A percentile compares a stretch with the other conserved stretches of the same genome.
Evolutionary conservation across 2,113 vertebrate genomes (phyloP).

Genomic region (Sebastes schlegelii): DNA sequence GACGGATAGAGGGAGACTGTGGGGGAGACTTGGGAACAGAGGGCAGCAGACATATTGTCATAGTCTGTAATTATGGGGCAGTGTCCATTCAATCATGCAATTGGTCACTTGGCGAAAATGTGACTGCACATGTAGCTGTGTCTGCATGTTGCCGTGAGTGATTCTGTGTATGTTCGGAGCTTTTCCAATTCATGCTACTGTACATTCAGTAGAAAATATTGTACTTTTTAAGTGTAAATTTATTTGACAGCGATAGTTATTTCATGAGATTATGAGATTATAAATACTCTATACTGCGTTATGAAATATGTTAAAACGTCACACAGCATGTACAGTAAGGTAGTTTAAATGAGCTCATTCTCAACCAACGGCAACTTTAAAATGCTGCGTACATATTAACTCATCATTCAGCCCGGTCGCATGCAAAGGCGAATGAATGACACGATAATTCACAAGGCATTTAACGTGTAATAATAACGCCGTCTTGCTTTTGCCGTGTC

Average conservation of each 20-base stretch:
- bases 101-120: conserved; percentile 38
- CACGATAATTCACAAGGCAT: too few species aligned
- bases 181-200: not conserved
- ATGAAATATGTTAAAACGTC: not conserved
- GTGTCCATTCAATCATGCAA: conserved; percentile 62
- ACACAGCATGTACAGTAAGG: not conserved
- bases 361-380: not conserved
- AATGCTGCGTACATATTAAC: not conserved
- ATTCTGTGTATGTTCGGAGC: conserved; percentile 1
- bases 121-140: conserved; percentile 22
- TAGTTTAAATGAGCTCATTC: not conserved
- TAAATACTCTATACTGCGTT: too few species aligned
- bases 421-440: too few species aligned
- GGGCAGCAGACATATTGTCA: conserved; percentile 72
- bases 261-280: too few species aligned
- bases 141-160: conserved; percentile 21
- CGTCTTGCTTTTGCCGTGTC: too few species aligned
- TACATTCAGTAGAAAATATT: too few species aligned
- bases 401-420: not conserved
- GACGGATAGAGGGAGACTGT: conserved; percentile 30
- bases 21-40: conserved; percentile 41
- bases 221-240: not conserved
- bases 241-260: not conserved
- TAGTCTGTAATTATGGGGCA: conserved; percentile 70
- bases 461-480: too few species aligned